Percentiles rank a stretch among this genome's conserved stretches.
These are phyloP conservation scores for Synodontis membranacea DNA, from an alignment of 2,113 vertebrate genomes.

Conservation along the genomic window DNA sequence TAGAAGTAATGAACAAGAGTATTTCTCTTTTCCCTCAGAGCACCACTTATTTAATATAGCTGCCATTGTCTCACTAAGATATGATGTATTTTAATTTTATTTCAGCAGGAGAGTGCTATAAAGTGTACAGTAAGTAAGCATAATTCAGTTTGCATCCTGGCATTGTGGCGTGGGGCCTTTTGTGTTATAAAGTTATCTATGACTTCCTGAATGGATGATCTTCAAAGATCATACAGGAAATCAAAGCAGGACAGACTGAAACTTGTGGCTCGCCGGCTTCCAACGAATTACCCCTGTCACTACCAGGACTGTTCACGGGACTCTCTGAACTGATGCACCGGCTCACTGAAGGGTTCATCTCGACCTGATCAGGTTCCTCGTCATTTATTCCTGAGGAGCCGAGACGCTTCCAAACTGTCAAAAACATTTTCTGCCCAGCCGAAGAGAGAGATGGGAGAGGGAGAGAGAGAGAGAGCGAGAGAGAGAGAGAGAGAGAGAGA, in stretches of 20 bases:
- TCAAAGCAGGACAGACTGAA: not conserved
- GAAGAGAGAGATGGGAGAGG: constrained; percentile 63
- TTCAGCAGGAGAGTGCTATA: constrained; percentile 28
- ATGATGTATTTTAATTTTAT: constrained; percentile 33
- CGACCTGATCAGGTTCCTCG: constrained; percentile 70
- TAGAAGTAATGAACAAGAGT: constrained; percentile 23
- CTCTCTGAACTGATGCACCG: constrained; percentile 59
- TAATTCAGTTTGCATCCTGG: constrained; percentile 24
- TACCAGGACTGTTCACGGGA: constrained; percentile 11
- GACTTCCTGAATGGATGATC: constrained; percentile 35
- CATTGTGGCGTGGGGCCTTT: constrained; percentile 24
- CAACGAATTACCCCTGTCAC: not conserved
- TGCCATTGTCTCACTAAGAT: constrained; percentile 20
- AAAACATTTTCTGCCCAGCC: constrained; percentile 77
- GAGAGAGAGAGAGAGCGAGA: constrained; percentile 40
- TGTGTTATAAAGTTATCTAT: constrained; percentile 29
- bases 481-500: constrained; percentile 58
- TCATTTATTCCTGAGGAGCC: constrained; percentile 61
- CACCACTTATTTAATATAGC: constrained; percentile 9
- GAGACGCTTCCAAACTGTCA: constrained; percentile 78
- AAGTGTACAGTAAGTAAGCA: constrained; percentile 29
- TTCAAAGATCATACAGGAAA: constrained; percentile 19
- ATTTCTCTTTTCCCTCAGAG: constrained; percentile 21
- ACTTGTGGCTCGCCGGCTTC: constrained; percentile 17
- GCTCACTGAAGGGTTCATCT: constrained; percentile 73